Evolutionary conservation across 2,797 vertebrate species (phyloP).

Genomic region (Lophius americanus): DNA sequence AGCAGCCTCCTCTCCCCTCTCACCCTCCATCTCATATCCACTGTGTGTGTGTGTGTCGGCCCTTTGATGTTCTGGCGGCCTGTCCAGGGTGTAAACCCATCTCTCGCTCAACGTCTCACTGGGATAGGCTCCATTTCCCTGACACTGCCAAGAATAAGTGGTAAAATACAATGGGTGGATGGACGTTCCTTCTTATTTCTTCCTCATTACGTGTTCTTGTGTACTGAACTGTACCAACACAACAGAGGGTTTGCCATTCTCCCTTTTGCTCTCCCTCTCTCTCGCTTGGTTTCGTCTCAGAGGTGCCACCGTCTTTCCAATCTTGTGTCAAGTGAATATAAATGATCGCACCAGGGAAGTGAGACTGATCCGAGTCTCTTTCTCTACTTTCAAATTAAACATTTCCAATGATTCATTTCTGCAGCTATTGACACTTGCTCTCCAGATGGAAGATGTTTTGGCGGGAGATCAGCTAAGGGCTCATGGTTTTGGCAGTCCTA

Average conservation of each 20-base stretch:
- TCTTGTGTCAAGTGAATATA: slow-evolving; percentile 18
- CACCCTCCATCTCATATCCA: slow-evolving; percentile 20
- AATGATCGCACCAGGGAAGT: slow-evolving; percentile 4
- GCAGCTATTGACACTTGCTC: slow-evolving; percentile 36
- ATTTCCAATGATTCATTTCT: slow-evolving; percentile 26
- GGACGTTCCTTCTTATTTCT: neutral
- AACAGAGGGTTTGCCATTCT: slow-evolving; percentile 3
- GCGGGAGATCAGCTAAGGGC: slow-evolving; percentile 55
- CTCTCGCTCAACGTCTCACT: too few species aligned
- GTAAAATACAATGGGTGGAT: too few species aligned
- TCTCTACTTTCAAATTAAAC: slow-evolving; percentile 2
- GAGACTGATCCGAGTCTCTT: neutral
- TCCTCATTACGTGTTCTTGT: neutral
- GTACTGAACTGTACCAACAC: neutral
- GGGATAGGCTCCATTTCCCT: too few species aligned
- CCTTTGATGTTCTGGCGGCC: too few species aligned
- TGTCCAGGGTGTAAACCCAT: too few species aligned
- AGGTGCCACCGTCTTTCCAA: slow-evolving; percentile 1
- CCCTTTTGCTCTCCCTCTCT: slow-evolving; percentile 2
- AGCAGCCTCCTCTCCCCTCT: slow-evolving; percentile 16
- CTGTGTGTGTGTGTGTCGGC: neutral
- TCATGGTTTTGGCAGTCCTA: slow-evolving; percentile 33
- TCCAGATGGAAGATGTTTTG: slow-evolving; percentile 49
- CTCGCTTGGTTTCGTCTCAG: slow-evolving; percentile 27
- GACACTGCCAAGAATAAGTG: too few species aligned